These are phyloP conservation scores for Bettongia penicillata DNA, from an alignment of 2,113 vertebrate genomes.

Conservation along the genomic window DNA sequence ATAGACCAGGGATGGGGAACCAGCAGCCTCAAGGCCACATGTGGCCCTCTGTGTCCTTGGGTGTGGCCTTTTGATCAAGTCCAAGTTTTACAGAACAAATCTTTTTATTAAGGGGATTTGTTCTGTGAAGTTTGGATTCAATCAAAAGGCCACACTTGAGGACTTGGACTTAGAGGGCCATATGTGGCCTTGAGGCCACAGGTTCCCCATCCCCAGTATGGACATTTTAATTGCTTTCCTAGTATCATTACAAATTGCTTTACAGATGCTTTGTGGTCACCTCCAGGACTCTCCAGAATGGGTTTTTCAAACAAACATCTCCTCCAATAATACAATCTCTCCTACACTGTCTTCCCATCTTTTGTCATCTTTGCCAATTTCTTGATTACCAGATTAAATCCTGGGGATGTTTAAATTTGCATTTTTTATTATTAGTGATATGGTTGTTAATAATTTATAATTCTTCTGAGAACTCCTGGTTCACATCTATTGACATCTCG, in stretches of 20 bases:
- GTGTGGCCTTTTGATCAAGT: no score
- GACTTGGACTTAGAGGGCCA: no score
- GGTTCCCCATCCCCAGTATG: no score
- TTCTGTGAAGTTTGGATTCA: no score
- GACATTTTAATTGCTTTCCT: neutral
- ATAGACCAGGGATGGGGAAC: neutral
- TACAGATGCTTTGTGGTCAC: neutral
- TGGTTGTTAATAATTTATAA: neutral
- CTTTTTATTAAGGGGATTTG: no score
- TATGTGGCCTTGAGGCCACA: no score
- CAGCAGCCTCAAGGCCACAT: no score
- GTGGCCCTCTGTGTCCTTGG: no score
- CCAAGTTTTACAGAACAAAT: no score
- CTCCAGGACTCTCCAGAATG: neutral
- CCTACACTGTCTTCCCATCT: neutral
- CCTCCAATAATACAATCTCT: neutral
- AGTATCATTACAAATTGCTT: neutral
- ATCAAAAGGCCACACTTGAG: no score
- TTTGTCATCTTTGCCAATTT: neutral
- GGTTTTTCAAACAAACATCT: neutral
- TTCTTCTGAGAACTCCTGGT: neutral
- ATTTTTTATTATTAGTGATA: neutral
- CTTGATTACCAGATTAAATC: neutral
- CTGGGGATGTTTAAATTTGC: neutral
- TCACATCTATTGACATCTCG: neutral